These are phyloP conservation scores for Chrysogorgia sp. DNA, from an alignment of 92 coral and sea anemone species.

Conservation along the genomic window DNA sequence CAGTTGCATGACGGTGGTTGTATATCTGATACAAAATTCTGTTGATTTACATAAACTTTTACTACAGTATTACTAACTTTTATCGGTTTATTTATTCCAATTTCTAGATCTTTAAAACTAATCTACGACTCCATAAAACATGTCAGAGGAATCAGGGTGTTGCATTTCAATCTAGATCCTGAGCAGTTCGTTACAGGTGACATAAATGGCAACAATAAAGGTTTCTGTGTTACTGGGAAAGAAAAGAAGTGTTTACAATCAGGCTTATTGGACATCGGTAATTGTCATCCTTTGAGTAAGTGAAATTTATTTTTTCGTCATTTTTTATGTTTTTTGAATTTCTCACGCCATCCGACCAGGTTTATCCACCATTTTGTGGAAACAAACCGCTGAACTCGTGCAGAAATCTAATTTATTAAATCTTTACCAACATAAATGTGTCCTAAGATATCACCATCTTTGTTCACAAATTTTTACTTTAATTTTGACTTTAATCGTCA, in stretches of 20 bases:
- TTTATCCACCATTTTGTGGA: too few relatives aligned
- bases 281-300: constrained; percentile 84
- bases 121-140: constrained; percentile 68
- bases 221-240: constrained; percentile 80
- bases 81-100: background rate
- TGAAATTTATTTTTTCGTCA: constrained; percentile 1
- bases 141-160: constrained; percentile 67
- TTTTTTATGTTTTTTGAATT: background rate
- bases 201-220: constrained; percentile 69
- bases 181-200: constrained; percentile 75
- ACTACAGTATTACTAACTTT: too few relatives aligned
- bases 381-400: too few relatives aligned
- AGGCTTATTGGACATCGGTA: constrained; percentile 76
- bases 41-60: too few relatives aligned
- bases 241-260: constrained; percentile 67
- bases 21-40: too few relatives aligned
- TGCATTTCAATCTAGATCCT: constrained; percentile 73
- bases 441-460: too few relatives aligned
- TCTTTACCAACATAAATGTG: too few relatives aligned
- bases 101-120: constrained; percentile 71
- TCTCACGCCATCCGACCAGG: background rate
- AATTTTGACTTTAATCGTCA: too few relatives aligned
- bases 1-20: too few relatives aligned
- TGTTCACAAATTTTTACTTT: too few relatives aligned
- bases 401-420: too few relatives aligned